Percentiles rank a stretch among this genome's conserved stretches.
Evolutionary conservation across 2,797 vertebrate species (phyloP).

Genomic region (Psittacula echo): DNA sequence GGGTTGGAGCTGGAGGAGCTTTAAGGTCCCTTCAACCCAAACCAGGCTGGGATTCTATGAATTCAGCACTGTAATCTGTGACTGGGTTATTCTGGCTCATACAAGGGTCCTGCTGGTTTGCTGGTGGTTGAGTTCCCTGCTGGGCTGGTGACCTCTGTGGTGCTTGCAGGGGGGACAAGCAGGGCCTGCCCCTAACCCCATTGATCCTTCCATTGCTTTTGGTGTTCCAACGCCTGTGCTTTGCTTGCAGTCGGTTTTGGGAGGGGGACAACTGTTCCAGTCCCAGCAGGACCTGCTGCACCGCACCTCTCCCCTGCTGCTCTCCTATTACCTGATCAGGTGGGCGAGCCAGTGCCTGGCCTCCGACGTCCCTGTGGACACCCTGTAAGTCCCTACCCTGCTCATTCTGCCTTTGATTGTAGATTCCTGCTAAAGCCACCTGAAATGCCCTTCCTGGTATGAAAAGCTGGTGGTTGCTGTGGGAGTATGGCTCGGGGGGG

Average conservation of each 20-base stretch:
- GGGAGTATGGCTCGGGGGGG: neutral
- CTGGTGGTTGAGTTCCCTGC: neutral
- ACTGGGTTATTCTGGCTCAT: neutral
- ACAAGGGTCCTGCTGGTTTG: neutral
- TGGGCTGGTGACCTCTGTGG: neutral
- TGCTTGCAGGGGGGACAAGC: rapidly evolving
- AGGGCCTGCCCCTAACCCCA: neutral
- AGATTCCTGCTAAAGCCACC: neutral
- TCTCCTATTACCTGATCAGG: conserved; percentile 89
- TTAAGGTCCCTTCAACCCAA: neutral
- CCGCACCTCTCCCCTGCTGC: conserved; percentile 87
- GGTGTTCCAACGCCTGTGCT: neutral
- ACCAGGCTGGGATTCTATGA: neutral
- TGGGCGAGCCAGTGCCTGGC: conserved; percentile 87
- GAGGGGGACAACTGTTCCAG: conserved; percentile 86
- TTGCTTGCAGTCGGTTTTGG: conserved; percentile 81
- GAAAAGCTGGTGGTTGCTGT: neutral
- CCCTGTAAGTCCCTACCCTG: conserved; percentile 81
- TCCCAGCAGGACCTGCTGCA: conserved; percentile 93
- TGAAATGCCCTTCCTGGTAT: neutral
- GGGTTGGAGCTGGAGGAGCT: neutral
- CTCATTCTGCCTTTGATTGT: neutral
- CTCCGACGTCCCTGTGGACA: conserved; percentile 86
- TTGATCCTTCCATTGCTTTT: neutral
- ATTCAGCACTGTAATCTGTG: neutral